A percentile compares a stretch with the other conserved stretches of the same genome.
Evolutionary conservation across 2,888 invertebrate genomes (phyloP).

Genomic region (Meganola albula): DNA sequence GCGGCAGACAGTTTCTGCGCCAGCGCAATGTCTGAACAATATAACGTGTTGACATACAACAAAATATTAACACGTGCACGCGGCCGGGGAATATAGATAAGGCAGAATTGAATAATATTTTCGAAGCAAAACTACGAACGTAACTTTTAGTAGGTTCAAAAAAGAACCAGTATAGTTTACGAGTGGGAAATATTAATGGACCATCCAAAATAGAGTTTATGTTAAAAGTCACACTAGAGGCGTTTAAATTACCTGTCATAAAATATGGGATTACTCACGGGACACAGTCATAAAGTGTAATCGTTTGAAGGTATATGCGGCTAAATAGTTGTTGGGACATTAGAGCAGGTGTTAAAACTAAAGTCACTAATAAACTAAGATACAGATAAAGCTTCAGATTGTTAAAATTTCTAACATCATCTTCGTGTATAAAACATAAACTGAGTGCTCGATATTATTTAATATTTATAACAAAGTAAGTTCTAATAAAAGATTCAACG

Average conservation of each 20-base stretch:
- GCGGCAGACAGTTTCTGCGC: constrained; percentile 43
- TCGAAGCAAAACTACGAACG: constrained; percentile 16
- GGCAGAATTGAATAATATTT: constrained; percentile 22
- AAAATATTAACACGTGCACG: constrained; percentile 23
- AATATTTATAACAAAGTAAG: too few species aligned
- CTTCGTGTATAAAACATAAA: too few species aligned
- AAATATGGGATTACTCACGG: constrained; percentile 23
- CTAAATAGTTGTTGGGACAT: constrained; percentile 8
- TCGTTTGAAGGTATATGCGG: constrained; percentile 10
- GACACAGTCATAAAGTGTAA: constrained; percentile 24
- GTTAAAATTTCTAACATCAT: too few species aligned
- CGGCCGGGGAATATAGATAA: constrained; percentile 24
- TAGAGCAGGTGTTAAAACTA: constrained; percentile 14
- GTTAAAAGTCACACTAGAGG: constrained; percentile 6
- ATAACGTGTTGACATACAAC: constrained; percentile 35
- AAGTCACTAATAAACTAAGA: neutral
- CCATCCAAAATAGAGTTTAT: constrained; percentile 4
- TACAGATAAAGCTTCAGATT: too few species aligned
- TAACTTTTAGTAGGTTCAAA: too few species aligned
- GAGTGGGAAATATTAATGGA: neutral
- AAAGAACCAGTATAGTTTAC: too few species aligned
- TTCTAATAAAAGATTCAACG: neutral
- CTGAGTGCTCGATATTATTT: too few species aligned
- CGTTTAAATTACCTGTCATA: constrained; percentile 14
- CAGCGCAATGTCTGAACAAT: constrained; percentile 29